Evolutionary conservation across 2,888 invertebrate species (phyloP).

Genomic region (Merodon equestris): DNA sequence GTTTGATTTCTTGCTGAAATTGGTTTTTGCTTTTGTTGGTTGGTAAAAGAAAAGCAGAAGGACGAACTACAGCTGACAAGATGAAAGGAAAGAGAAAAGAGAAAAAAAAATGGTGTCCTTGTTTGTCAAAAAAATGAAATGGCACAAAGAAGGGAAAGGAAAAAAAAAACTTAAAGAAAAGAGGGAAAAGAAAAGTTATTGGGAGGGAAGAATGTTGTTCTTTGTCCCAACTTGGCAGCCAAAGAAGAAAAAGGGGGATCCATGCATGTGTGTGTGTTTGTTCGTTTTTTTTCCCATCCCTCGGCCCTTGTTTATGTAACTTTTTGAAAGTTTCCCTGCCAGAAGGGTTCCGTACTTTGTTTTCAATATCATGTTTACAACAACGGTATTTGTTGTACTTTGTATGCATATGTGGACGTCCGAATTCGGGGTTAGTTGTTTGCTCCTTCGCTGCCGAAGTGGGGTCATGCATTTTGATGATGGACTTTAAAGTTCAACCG

Average conservation of each 20-base stretch:
- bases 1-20: constrained; percentile 18
- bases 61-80: constrained; percentile 40
- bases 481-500: constrained; percentile 19
- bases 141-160: constrained; percentile 36
- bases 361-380: constrained; percentile 69
- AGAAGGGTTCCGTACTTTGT: constrained; percentile 59
- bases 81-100: too few species aligned
- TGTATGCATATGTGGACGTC: constrained; percentile 9
- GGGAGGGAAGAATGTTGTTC: constrained; percentile 51
- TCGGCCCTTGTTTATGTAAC: constrained; percentile 60
- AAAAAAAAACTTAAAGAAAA: too few species aligned
- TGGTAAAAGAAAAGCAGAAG: constrained; percentile 51
- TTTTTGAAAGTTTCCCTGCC: constrained; percentile 63
- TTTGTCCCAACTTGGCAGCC: constrained; percentile 54
- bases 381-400: constrained; percentile 47
- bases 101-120: constrained; percentile 65
- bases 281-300: constrained; percentile 5
- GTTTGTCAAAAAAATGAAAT: constrained; percentile 64
- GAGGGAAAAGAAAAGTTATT: background rate
- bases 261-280: too few species aligned
- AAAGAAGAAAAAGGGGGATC: constrained; percentile 51
- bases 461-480: constrained; percentile 45
- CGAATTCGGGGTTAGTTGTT: constrained; percentile 38
- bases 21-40: too few species aligned
- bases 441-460: constrained; percentile 11